Evolutionary conservation across 2,888 invertebrate genomes (phyloP).

Genomic region (Eupithecia inturbata): DNA sequence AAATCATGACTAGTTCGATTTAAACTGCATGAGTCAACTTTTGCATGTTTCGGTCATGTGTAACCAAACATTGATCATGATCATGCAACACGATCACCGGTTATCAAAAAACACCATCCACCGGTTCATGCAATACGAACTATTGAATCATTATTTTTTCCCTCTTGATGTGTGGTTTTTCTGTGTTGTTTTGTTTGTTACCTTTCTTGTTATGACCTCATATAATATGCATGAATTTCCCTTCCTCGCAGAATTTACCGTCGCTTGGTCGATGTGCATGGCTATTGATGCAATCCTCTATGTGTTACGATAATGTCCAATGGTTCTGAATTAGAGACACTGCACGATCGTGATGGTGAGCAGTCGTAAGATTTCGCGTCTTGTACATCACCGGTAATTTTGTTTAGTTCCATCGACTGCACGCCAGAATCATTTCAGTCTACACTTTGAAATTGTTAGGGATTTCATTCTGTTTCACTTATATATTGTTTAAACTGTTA

Average conservation of each 20-base stretch:
- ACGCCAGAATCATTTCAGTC: conserved; percentile 67
- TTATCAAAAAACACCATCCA: conserved; percentile 52
- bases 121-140: conserved; percentile 51
- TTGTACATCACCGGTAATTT: conserved; percentile 39
- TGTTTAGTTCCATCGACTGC: conserved; percentile 67
- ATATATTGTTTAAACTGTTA: conserved; percentile 16
- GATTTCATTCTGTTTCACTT: not conserved
- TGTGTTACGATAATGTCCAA: conserved; percentile 62
- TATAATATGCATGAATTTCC: conserved; percentile 77
- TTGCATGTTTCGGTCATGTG: conserved; percentile 64
- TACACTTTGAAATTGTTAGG: conserved; percentile 72
- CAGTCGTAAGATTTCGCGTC: conserved; percentile 62
- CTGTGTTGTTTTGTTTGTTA: conserved; percentile 57
- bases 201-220: conserved; percentile 66
- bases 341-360: conserved; percentile 73
- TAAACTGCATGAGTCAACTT: conserved; percentile 61
- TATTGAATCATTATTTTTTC: conserved; percentile 48
- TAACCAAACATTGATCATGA: conserved; percentile 52
- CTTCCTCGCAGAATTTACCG: conserved; percentile 54
- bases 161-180: conserved; percentile 61
- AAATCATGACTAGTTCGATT: conserved; percentile 51
- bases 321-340: conserved; percentile 59
- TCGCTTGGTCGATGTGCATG: conserved; percentile 79
- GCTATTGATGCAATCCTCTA: conserved; percentile 67
- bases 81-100: conserved; percentile 53